Evolutionary conservation across 2,113 vertebrate genomes (phyloP).

Genomic region (Dolichallabes microphthalmus): DNA sequence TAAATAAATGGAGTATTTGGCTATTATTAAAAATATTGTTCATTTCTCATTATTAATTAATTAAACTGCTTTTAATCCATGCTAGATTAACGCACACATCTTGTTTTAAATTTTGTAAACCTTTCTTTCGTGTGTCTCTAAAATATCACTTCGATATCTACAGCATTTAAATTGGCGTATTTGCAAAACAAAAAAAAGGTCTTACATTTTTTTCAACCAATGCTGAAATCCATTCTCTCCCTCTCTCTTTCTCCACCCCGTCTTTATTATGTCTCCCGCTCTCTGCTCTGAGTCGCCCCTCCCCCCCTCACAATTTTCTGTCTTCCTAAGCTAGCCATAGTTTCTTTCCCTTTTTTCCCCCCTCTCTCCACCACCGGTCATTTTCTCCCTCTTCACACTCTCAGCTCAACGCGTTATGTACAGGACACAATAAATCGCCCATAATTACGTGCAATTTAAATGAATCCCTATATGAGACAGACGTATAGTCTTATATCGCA

Average conservation of each 20-base stretch:
- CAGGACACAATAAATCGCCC: neutral
- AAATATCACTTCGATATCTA: neutral
- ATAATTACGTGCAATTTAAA: neutral
- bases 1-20: no score
- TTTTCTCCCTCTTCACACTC: conserved; percentile 23
- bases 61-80: neutral
- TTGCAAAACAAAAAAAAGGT: neutral
- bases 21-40: no score
- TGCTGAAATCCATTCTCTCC: neutral
- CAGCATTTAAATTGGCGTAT: neutral
- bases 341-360: conserved; percentile 18
- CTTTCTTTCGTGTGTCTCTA: neutral
- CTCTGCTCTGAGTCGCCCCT: neutral
- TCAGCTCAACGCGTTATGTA: conserved; percentile 7
- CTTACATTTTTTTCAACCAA: neutral
- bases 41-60: no score
- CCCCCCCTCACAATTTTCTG: conserved; percentile 36
- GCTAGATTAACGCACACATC: neutral
- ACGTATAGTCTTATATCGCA: neutral
- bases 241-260: conserved; percentile 9
- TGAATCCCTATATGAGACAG: neutral
- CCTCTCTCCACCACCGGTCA: neutral
- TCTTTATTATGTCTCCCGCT: neutral
- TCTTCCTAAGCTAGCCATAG: conserved; percentile 23
- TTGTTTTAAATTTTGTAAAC: neutral